A percentile compares a stretch with the other conserved stretches of the same genome.
phyloP scores from a whole-genome alignment of 2,888 invertebrate species.

The Melanostoma scalare region DNA sequence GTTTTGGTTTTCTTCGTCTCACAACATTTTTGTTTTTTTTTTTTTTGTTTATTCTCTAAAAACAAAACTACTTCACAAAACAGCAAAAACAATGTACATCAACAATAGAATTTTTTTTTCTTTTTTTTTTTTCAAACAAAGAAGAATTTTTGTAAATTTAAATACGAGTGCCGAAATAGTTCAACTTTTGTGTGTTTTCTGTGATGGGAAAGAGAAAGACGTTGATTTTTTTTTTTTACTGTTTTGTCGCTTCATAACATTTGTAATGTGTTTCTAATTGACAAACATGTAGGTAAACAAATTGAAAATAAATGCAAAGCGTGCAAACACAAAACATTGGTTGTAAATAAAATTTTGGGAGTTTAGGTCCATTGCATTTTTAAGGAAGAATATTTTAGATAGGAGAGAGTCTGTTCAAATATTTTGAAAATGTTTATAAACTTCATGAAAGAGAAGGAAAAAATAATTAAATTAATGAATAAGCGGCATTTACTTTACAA shows the following conservation, averaged over 20 bases:
- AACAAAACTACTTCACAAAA: constrained; percentile 64
- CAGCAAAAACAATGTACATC: constrained; percentile 54
- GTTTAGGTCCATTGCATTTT: constrained; percentile 69
- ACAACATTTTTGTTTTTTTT: constrained; percentile 38
- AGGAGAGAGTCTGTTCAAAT: background rate
- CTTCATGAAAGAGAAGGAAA: background rate
- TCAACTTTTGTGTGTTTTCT: constrained; percentile 16
- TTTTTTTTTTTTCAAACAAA: constrained; percentile 10
- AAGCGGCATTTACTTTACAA: too few relatives aligned
- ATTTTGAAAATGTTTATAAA: background rate
- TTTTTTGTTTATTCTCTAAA: constrained; percentile 25
- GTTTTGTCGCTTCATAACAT: constrained; percentile 49
- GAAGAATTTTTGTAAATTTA: constrained; percentile 12
- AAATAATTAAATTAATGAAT: too few relatives aligned
- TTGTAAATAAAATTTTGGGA: constrained; percentile 49
- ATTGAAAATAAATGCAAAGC: constrained; percentile 47
- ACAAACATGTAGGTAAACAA: constrained; percentile 23
- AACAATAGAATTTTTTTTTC: constrained; percentile 6
- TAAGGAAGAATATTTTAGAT: constrained; percentile 8
- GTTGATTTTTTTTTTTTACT: constrained; percentile 50
- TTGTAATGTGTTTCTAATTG: constrained; percentile 45
- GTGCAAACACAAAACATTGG: constrained; percentile 56
- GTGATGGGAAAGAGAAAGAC: background rate
- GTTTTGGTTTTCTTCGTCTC: background rate
- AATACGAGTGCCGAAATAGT: constrained; percentile 33